Conservation (phyloP, 2,797 vertebrate species). For the Xyrichtys novacula region DNA sequence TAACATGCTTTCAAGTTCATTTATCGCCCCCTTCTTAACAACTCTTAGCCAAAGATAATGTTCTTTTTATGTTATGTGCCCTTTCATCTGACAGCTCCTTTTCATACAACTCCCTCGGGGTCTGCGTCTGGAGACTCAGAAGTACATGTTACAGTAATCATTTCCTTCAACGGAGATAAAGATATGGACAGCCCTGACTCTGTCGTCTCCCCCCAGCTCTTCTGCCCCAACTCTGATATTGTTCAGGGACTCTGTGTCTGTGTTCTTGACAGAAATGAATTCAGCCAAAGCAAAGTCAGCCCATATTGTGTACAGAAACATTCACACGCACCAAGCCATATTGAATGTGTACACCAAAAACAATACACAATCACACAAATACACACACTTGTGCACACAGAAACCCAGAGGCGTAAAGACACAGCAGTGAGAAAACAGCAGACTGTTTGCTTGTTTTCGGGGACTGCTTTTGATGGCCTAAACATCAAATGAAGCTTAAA, state of each 20-base stretch:
- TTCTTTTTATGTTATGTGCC: slow-evolving; percentile 70
- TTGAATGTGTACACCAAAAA: slow-evolving; percentile 41
- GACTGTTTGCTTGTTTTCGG: slow-evolving; percentile 39
- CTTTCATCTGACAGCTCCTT: slow-evolving; percentile 77
- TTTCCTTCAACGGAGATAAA: slow-evolving; percentile 70
- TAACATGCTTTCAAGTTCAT: slow-evolving; percentile 33
- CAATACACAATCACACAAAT: slow-evolving; percentile 29
- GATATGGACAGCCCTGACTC: slow-evolving; percentile 67
- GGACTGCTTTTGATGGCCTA: slow-evolving; percentile 27
- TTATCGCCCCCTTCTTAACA: slow-evolving; percentile 51
- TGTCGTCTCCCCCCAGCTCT: slow-evolving; percentile 44
- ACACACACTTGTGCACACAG: slow-evolving; percentile 19
- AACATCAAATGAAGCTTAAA: slow-evolving; percentile 8
- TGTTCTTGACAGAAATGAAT: slow-evolving; percentile 66
- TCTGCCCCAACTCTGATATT: slow-evolving; percentile 62
- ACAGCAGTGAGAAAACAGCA: slow-evolving; percentile 21
- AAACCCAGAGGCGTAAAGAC: slow-evolving; percentile 21
- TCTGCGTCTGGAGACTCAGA: slow-evolving; percentile 58
- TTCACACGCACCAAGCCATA: slow-evolving; percentile 4
- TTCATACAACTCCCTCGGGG: slow-evolving; percentile 63
- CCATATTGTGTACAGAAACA: slow-evolving; percentile 49
- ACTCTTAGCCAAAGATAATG: slow-evolving; percentile 61
- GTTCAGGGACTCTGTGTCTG: slow-evolving; percentile 70
- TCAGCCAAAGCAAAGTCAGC: slow-evolving; percentile 56
- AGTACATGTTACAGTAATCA: slow-evolving; percentile 71